Evolutionary conservation across 1,140 invertebrate species (phyloP).

Genomic region (Drosophila ficusphila): DNA sequence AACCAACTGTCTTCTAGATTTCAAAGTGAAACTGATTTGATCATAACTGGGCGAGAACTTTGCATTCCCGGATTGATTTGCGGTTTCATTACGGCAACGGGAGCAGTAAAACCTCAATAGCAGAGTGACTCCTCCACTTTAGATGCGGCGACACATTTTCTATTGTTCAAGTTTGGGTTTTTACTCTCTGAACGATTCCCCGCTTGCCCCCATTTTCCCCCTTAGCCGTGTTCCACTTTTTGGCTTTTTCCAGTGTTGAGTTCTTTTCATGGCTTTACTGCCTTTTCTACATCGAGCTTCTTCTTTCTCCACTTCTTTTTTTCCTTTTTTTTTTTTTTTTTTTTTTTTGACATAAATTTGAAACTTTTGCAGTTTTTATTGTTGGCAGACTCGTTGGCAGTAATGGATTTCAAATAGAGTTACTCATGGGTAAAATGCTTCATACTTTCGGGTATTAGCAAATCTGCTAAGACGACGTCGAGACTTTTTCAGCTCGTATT

Average conservation of each 20-base stretch:
- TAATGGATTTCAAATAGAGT: conserved; percentile 83
- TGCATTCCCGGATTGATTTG: conserved; percentile 30
- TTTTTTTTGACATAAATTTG: conserved; percentile 78
- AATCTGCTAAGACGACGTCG: conserved; percentile 59
- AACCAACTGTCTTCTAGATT: background rate
- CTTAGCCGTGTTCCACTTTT: conserved; percentile 63
- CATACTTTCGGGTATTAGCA: conserved; percentile 81
- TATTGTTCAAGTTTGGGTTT: conserved; percentile 69
- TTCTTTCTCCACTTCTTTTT: conserved; percentile 15
- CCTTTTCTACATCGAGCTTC: conserved; percentile 22
- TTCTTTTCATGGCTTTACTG: conserved; percentile 65
- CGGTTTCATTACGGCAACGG: conserved; percentile 28
- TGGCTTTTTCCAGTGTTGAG: conserved; percentile 64
- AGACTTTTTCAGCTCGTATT: conserved; percentile 41
- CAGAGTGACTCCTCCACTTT: conserved; percentile 36
- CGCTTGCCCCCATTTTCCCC: conserved; percentile 3
- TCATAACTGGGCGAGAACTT: conserved; percentile 3
- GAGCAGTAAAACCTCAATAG: conserved; percentile 8
- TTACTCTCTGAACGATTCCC: conserved; percentile 17
- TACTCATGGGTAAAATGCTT: conserved; percentile 81
- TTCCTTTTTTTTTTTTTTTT: conserved; percentile 32
- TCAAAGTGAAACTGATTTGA: conserved; percentile 6
- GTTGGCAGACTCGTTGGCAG: conserved; percentile 78
- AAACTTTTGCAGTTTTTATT: conserved; percentile 81
- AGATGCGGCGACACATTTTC: conserved; percentile 61